These are phyloP conservation scores for Lepus europaeus DNA, from an alignment of 2,113 vertebrate species.

Conservation along the genomic window DNA sequence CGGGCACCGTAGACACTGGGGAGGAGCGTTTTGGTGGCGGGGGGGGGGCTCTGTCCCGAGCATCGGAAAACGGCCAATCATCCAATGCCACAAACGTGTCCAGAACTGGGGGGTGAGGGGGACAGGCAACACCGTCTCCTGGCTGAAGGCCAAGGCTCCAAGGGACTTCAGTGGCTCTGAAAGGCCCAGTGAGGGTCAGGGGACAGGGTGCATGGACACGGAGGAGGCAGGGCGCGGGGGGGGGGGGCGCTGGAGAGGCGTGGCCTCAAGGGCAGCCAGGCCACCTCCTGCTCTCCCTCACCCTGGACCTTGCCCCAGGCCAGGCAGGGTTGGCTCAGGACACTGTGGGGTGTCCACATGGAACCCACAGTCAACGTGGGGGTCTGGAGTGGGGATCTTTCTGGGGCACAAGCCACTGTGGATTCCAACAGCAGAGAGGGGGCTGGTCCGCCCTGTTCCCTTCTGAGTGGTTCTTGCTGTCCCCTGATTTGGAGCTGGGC, in stretches of 20 bases:
- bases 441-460: background rate
- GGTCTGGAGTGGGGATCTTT: too few relatives aligned
- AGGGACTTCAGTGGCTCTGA: background rate
- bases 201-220: too few relatives aligned
- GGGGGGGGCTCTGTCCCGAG: too few relatives aligned
- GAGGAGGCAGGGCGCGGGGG: too few relatives aligned
- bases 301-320: background rate
- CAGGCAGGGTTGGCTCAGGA: rapidly evolving
- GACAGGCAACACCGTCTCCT: too few relatives aligned
- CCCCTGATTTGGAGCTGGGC: background rate
- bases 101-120: background rate
- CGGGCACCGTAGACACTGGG: rapidly evolving
- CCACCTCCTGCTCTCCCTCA: rapidly evolving
- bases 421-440: background rate
- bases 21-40: rapidly evolving
- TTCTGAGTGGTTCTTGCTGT: background rate
- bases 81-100: background rate
- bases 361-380: rapidly evolving
- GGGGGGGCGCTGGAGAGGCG: too few relatives aligned
- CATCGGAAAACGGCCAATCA: rapidly evolving
- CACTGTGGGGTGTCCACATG: too few relatives aligned
- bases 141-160: background rate
- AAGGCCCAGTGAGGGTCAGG: too few relatives aligned
- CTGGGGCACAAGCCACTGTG: rapidly evolving
- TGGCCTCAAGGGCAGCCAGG: background rate